Base-by-base conservation (phyloP, 2,797 vertebrate genomes). In the Liasis olivaceus region DNA sequence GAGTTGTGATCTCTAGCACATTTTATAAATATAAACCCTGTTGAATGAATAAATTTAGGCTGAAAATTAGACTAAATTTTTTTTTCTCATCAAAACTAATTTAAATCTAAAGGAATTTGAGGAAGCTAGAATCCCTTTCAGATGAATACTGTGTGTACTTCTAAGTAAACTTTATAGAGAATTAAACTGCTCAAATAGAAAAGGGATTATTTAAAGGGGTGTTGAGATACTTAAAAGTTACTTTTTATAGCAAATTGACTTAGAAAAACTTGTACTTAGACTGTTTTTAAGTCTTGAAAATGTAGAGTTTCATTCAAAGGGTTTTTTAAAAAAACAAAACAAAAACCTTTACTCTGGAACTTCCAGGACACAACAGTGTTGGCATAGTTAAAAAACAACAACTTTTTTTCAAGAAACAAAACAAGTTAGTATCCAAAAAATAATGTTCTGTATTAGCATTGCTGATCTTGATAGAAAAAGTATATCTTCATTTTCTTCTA, bases 391-490 rank as follows among this genome's bases (percentile, higher is more conserved):
- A 5, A 15, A 87, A 54, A 15, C 91, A 85, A 14, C 91, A 85
- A 90, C 51, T 56, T 17, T 36, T 13, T 17, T 58, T 28, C 24
- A 1, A 63, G 28, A 20, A 24, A n/a, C 0, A 51, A 58, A 4
- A 28, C 12, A 72, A 5, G 89, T 87, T 90, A n/a, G 17, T 87
- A 36, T 93, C 58, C 24, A 1, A n/a, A n/a, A 51, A 84, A 69
- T 22, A 2, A 56, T 51, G 3, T 24, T 81, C 0, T 9, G 26
- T 56, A 91, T 26, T 0, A 3, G 11, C 31, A 87, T 72, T 54
- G 15, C 0, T 20, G 36, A 24, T 0, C 0, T 8, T 1, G 0
- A 4, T 2, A 62, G 26, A 14, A 0, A 5, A 7, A 42, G 31
- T 63, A 1, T 12, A 12, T 51, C 31, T 15, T 47, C 22, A 0